Evolutionary conservation across 2,113 vertebrate species (phyloP), one percentile per base, ranked within the genome.

Genomic region (Lipophrys pholis): DNA sequence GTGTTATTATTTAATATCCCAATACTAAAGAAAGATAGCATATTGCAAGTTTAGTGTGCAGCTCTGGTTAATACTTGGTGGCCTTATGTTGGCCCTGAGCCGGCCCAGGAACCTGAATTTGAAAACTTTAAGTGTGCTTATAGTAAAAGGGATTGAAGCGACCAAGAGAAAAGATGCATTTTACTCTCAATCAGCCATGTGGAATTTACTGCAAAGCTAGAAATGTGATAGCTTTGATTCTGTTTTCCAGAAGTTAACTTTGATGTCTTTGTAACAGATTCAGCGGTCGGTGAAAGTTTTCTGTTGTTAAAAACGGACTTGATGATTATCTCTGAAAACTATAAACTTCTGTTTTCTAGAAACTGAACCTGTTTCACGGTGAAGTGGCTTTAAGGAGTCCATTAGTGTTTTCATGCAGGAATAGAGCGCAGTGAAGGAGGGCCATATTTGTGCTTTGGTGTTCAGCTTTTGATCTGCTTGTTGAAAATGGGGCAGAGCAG

Each of bases 391-490:
- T 65, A 50, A 75, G 59, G 52, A 57, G 60, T 39, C 74, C 72
- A 43, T 76, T 69, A 65, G 60, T 40, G 5, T 73, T 16, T 69
- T 48, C 15, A 17, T 58, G 53, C 71, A 68, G 40, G 76, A 84
- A 79, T 71, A 53, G 52, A 77, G 51, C 56, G 39, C 21, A 30
- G 21, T 30, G 21, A 30, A 30, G 21, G 21, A 30, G 21, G 21
- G 21, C 21, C 21, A 30, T 30, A 30, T 73, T 63, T 82, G 54
- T 81, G 21, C 53, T 85, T 82, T 86, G 71, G 71, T 69, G 36
- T 75, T 80, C 6, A 15, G 52, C 86, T 84, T 30, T 89, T 80
- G 81, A 80, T 86, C 76, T 76, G 40, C 56, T 43, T 30, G 74
- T 80, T 76, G 65, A 63, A 77, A 81, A 69, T 77, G 64, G 65